Evolutionary conservation across 2,797 vertebrate genomes (phyloP).

Genomic region (Coendou prehensilis): DNA sequence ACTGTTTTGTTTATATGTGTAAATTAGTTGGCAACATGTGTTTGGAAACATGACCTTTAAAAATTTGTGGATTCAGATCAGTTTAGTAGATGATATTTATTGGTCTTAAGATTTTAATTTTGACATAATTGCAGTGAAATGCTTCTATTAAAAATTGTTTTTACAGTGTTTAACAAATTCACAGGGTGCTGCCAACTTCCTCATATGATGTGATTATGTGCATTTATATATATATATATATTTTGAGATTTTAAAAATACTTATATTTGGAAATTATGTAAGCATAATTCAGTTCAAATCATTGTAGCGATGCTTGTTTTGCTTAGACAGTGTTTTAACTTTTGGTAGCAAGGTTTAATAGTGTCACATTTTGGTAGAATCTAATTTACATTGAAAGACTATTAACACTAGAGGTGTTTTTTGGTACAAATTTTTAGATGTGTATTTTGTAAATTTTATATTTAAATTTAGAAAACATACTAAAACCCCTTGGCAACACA

Average conservation of each 20-base stretch:
- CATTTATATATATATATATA: not conserved
- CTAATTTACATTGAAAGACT: conserved; percentile 57
- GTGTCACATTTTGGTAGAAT: conserved; percentile 21
- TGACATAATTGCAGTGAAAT: conserved; percentile 55
- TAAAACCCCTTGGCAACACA: conserved; percentile 40
- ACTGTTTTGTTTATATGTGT: conserved; percentile 27
- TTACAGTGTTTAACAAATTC: conserved; percentile 20
- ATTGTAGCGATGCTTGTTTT: conserved; percentile 35
- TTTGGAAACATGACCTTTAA: conserved; percentile 49
- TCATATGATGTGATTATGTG: not conserved
- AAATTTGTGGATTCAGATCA: conserved; percentile 34
- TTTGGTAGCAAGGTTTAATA: conserved; percentile 48
- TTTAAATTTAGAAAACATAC: conserved; percentile 55
- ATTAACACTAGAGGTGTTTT: not conserved
- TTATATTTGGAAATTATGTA: conserved; percentile 20
- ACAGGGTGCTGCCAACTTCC: not conserved
- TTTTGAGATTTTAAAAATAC: not conserved
- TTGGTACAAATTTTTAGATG: conserved; percentile 45
- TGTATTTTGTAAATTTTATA: conserved; percentile 52
- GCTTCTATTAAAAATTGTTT: conserved; percentile 54
- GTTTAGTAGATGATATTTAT: not conserved
- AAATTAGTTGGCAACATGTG: not conserved
- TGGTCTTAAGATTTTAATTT: conserved; percentile 57
- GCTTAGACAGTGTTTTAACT: conserved; percentile 8
- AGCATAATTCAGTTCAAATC: conserved; percentile 27